A percentile compares a stretch with the other conserved stretches of the same genome.
Conservation (phyloP, 2,797 vertebrate genomes). For the Rhabdomys pumilio region DNA sequence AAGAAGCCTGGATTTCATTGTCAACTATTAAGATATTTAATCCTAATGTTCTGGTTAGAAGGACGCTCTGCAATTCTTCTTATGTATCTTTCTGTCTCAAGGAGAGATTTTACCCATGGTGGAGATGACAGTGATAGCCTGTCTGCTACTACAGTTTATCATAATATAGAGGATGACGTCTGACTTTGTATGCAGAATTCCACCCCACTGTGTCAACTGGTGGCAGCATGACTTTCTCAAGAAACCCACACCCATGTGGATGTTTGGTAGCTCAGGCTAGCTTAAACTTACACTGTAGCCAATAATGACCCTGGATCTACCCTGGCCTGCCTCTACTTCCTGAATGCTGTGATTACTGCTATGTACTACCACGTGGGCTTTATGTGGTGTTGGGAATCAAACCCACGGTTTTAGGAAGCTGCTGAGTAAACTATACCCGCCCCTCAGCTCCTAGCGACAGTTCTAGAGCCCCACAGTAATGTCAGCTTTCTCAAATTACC, state of each 20-base stretch:
- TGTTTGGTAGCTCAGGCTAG: not conserved
- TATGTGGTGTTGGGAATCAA: not conserved
- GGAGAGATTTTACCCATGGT: not conserved
- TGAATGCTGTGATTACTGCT: not conserved
- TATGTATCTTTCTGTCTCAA: not conserved
- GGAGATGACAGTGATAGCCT: not conserved
- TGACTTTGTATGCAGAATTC: not conserved
- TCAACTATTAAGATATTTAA: constrained; percentile 61
- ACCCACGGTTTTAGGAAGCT: no score
- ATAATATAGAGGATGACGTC: not conserved
- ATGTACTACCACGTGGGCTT: not conserved
- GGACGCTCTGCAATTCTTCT: not conserved
- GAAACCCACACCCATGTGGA: not conserved
- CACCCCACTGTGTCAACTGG: not conserved
- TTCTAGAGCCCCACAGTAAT: not conserved
- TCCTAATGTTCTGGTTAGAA: constrained; percentile 28
- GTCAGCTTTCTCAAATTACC: not conserved
- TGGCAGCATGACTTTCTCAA: not conserved
- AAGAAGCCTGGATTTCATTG: constrained; percentile 26
- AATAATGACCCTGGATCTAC: not conserved
- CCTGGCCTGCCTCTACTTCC: not conserved
- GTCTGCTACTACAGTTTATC: not conserved
- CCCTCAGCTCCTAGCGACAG: not conserved
- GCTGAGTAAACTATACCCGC: not conserved
- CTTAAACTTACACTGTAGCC: not conserved